These are phyloP conservation scores for Megaustenia siamemsis DNA, from an alignment of 2,888 invertebrate genomes.

Conservation along the genomic window DNA sequence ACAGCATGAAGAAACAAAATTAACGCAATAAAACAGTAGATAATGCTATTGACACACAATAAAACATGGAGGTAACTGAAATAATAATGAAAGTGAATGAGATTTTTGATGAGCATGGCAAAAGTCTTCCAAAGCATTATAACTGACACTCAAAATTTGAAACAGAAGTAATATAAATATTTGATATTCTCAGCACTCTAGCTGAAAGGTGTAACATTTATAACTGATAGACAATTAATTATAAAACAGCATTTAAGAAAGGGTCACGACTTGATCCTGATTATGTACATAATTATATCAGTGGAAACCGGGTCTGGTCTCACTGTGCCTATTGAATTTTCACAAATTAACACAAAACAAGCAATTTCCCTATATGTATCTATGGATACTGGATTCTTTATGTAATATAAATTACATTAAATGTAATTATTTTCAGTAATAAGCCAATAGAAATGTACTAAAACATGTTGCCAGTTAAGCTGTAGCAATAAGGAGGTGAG, in stretches of 20 bases:
- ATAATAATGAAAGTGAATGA: slow-evolving; percentile 38
- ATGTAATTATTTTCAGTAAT: too few relatives aligned
- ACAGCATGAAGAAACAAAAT: slow-evolving; percentile 43
- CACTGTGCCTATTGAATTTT: too few relatives aligned
- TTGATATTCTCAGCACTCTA: not conserved
- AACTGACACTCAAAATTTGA: not conserved
- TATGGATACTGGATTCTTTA: too few relatives aligned
- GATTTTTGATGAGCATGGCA: slow-evolving; percentile 33
- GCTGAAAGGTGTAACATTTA: not conserved
- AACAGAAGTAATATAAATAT: not conserved
- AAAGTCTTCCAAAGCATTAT: slow-evolving; percentile 41
- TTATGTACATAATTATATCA: too few relatives aligned
- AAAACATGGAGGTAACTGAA: slow-evolving; percentile 36
- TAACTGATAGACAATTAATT: too few relatives aligned
- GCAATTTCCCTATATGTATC: too few relatives aligned
- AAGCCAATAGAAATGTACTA: too few relatives aligned
- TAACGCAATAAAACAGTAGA: slow-evolving; percentile 43
- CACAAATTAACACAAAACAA: too few relatives aligned
- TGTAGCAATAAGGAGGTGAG: too few relatives aligned
- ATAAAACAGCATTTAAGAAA: not conserved
- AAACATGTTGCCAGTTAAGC: too few relatives aligned
- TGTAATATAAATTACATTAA: too few relatives aligned
- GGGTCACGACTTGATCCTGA: not conserved
- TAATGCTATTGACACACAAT: slow-evolving; percentile 33
- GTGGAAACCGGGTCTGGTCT: too few relatives aligned